These are phyloP conservation scores for Drosophila pseudoananassae DNA, from an alignment of 1,140 invertebrate genomes.

Conservation along the genomic window DNA sequence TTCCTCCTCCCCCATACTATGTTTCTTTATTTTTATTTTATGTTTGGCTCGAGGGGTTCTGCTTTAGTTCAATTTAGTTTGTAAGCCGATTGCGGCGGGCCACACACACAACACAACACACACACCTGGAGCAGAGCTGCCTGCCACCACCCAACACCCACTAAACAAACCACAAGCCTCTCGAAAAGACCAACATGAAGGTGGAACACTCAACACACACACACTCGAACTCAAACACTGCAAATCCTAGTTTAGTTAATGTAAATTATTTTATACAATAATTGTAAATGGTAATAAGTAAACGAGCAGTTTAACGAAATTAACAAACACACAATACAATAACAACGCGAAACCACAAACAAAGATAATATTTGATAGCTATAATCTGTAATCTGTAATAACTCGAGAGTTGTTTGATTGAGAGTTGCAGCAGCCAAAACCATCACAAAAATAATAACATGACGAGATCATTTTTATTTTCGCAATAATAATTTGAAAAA, in stretches of 20 bases:
- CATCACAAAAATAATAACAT: constrained; percentile 25
- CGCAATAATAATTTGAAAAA: neutral
- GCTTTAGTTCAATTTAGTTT: constrained; percentile 77
- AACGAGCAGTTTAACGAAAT: constrained; percentile 46
- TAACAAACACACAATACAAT: constrained; percentile 31
- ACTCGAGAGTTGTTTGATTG: constrained; percentile 77
- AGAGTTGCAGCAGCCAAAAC: constrained; percentile 61
- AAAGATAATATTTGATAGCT: constrained; percentile 28
- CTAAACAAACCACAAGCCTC: constrained; percentile 20
- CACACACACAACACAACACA: constrained; percentile 41
- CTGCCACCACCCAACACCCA: constrained; percentile 43
- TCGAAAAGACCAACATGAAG: constrained; percentile 5
- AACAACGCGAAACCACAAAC: constrained; percentile 31
- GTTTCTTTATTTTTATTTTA: constrained; percentile 42
- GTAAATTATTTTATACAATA: constrained; percentile 80
- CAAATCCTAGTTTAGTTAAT: constrained; percentile 75
- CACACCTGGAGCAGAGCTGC: constrained; percentile 59
- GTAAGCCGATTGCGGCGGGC: constrained; percentile 50
- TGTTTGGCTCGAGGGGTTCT: constrained; percentile 35
- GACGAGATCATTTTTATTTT: constrained; percentile 18
- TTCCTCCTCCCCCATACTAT: constrained; percentile 19
- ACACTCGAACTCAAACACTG: constrained; percentile 10
- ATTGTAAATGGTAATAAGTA: constrained; percentile 68
- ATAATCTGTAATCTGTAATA: constrained; percentile 57
- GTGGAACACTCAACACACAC: constrained; percentile 12